Base-by-base conservation (phyloP, 2,888 invertebrate species). In the Xestia xanthographa region DNA sequence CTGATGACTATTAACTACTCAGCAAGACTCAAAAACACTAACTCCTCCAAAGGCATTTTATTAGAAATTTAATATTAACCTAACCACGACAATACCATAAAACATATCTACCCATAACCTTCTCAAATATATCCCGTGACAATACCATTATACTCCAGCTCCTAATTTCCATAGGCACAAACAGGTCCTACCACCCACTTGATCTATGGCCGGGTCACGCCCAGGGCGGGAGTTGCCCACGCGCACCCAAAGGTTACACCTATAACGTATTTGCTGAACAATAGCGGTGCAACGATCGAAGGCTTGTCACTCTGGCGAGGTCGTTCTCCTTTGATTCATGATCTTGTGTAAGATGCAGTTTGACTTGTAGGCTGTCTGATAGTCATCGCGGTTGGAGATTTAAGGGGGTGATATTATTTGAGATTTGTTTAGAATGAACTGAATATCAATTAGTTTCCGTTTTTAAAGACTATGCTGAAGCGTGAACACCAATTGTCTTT, bases 221-320 rank as follows among this genome's bases (percentile, higher is more conserved):
- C 92, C 91, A 92, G 91, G 90, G 90, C 90, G 90, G 91, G 85
- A 83, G 73, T 86, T 91, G 88, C 93, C 92, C 92, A 92, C 93
- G 87, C 88, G 72, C 73, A 72, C 90, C 87, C 87, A 93, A 93
- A 93, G 93, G 93, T 93, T 91, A 92, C 90, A 88, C 89, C 89
- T 88, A 83, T 83, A 83, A 83, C 77, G 82, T 83, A 83, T 85
- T 82, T 78, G 80, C 79, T 79, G 88, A 91, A 90, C 90, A 89
- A 89, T 90, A 88, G 82, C 86, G 88, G 86, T 77, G 83, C 88
- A 86, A 88, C 91, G 91, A 92, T 92, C 89, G 91, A 91, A 82
- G 88, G 91, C 88, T 87, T 90, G 91, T 91, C 92, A 86, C 88
- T 80, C 77, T 75, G 65, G 67, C 85, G 89, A 91, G 92, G 92